Percentiles rank a stretch among this genome's conserved stretches.
These are phyloP conservation scores for Eupsilia transversa DNA, from an alignment of 2,888 invertebrate species.

Conservation along the genomic window DNA sequence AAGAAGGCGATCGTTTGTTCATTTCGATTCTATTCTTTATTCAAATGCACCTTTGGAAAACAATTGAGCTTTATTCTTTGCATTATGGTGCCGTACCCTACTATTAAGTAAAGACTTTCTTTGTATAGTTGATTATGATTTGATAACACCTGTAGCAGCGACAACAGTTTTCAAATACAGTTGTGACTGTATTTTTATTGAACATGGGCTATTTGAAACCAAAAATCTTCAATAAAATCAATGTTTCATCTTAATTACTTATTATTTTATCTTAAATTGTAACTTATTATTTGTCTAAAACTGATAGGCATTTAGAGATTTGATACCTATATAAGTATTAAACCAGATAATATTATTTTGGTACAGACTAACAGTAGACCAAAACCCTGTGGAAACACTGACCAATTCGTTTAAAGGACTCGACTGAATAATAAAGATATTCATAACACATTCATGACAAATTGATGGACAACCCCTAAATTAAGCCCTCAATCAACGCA, in stretches of 20 bases:
- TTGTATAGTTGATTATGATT: slow-evolving; percentile 23
- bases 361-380: background rate
- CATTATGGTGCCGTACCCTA: background rate
- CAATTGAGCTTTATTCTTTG: slow-evolving; percentile 1
- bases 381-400: background rate
- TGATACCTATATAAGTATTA: background rate
- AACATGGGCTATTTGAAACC: background rate
- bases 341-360: background rate
- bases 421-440: slow-evolving; percentile 18
- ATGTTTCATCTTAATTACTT: background rate
- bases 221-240: background rate
- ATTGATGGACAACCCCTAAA: slow-evolving; percentile 49
- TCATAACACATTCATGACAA: slow-evolving; percentile 48
- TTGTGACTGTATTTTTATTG: background rate
- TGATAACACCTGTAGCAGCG: background rate
- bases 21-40: slow-evolving; percentile 78
- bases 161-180: background rate
- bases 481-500: slow-evolving; percentile 35
- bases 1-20: slow-evolving; percentile 76
- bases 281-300: no score
- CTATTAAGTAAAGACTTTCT: slow-evolving; percentile 5
- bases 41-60: slow-evolving; percentile 60
- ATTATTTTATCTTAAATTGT: no score
- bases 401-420: background rate
- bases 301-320: no score